Evolutionary conservation across 1,140 invertebrate species (phyloP), one percentile per base, ranked within the genome.

Genomic region (Pseudomyrmex concolor): DNA sequence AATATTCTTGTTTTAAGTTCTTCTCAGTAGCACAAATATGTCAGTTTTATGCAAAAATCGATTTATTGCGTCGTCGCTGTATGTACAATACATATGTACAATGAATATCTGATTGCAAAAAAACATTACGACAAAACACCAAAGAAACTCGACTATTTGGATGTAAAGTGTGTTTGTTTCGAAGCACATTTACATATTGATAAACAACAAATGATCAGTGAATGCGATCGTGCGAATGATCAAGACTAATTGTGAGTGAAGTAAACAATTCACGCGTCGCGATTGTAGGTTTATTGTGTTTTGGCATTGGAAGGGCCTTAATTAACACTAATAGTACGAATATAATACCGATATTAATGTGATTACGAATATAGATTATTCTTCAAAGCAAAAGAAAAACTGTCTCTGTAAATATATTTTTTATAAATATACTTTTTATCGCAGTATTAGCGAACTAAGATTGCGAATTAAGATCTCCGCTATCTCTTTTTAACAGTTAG

Each of bases 341-440:
- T 34, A 34, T 34, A 34, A 34, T 34, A 34, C 5, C 34, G 34
- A 34, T 34, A 34, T 0, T 34, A 34, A 34, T 34, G 34, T 34
- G 5, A 34, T 34, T 34, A 34, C 34, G 34, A 34, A 34, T 34
- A 34, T 77, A 22, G 57, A 54, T 55, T 59, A 48, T 48, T 71
- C 59, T 74, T 71, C 15, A 34, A 17, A 12, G 10, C 10, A 1
- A 8, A 45, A 19, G 5, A 68, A 22, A 17, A 25, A 45, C 25
- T 73, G 59, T 43, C 13, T 22, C 13, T 17, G 64, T 17, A 68
- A 55, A 78, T 78, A 78, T 78, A 78, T 78, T 78, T 80, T 80
- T 80, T 80, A 80, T 34, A 77, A 48, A 34, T 34, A 34, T 34
- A 59, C 13, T 50, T 78, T 62, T 59, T 7, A 70, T 7, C 12